Evolutionary conservation across 2,888 invertebrate genomes (phyloP).

Genomic region (Trichogramma dendrolimi): DNA sequence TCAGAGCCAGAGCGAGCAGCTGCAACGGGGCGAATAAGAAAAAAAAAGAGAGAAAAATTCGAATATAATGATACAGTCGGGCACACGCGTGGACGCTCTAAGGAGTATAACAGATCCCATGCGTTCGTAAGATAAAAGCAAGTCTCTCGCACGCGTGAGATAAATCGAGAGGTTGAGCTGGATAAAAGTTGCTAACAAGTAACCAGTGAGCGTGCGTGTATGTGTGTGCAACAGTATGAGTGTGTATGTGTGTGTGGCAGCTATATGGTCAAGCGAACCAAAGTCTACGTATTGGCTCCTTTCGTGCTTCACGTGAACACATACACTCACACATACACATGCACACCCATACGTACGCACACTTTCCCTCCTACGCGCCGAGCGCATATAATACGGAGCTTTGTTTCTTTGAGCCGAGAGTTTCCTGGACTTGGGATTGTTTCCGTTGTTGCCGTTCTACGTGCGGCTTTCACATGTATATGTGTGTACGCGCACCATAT

Average conservation of each 20-base stretch:
- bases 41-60: too few species aligned
- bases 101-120: too few species aligned
- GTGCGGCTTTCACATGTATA: background rate
- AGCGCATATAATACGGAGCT: too few species aligned
- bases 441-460: conserved; percentile 5
- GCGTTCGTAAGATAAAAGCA: conserved; percentile 11
- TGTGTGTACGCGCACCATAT: too few species aligned
- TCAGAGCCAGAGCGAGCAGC: background rate
- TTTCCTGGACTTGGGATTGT: conserved; percentile 20
- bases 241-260: conserved; percentile 13
- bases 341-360: too few species aligned
- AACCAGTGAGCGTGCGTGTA: conserved; percentile 30
- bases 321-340: too few species aligned
- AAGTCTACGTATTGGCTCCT: conserved; percentile 41
- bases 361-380: too few species aligned
- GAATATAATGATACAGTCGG: too few species aligned
- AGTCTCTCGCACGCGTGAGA: conserved; percentile 33
- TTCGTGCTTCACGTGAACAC: background rate
- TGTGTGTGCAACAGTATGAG: too few species aligned
- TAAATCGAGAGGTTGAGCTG: conserved; percentile 40
- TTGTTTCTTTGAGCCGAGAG: conserved; percentile 18
- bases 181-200: conserved; percentile 49
- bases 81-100: too few species aligned
- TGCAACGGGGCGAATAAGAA: too few species aligned
- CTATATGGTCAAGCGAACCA: conserved; percentile 31